These are phyloP conservation scores for Nymphalis polychloros DNA, from an alignment of 2,888 invertebrate species.

Conservation along the genomic window DNA sequence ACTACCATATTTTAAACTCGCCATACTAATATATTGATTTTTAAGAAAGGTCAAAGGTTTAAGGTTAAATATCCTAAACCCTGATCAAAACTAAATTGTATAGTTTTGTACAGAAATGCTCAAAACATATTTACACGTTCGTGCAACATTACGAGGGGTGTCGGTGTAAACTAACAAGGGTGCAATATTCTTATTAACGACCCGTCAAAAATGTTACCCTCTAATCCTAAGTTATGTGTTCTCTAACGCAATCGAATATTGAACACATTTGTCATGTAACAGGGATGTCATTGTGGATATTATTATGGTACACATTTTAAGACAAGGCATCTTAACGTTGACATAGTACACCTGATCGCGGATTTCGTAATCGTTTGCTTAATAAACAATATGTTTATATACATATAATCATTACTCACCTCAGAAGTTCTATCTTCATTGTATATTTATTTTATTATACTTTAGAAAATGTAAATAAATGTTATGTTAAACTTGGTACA, in stretches of 20 bases:
- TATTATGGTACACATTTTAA: too few species aligned
- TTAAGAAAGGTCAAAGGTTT: neutral
- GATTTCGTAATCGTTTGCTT: too few species aligned
- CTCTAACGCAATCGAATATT: constrained; percentile 52
- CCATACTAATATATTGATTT: neutral
- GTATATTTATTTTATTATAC: too few species aligned
- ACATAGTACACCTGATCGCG: too few species aligned
- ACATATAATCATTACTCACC: too few species aligned
- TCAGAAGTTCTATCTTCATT: too few species aligned
- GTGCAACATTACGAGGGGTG: constrained; percentile 56
- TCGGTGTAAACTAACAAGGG: constrained; percentile 74
- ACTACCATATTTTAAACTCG: neutral
- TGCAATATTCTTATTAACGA: constrained; percentile 73
- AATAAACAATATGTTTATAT: too few species aligned
- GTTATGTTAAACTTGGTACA: too few species aligned
- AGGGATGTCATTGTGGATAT: too few species aligned
- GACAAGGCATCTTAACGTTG: too few species aligned
- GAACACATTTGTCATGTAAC: constrained; percentile 37
- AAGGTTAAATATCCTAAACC: constrained; percentile 1
- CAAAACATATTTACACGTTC: constrained; percentile 36
- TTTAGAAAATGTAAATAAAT: too few species aligned
- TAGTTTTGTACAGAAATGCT: constrained; percentile 4
- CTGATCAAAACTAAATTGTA: neutral
- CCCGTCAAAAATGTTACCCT: constrained; percentile 68
- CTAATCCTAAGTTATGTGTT: constrained; percentile 66